These are phyloP conservation scores for Tinea trinotella DNA, from an alignment of 2,888 invertebrate genomes.

Conservation along the genomic window DNA sequence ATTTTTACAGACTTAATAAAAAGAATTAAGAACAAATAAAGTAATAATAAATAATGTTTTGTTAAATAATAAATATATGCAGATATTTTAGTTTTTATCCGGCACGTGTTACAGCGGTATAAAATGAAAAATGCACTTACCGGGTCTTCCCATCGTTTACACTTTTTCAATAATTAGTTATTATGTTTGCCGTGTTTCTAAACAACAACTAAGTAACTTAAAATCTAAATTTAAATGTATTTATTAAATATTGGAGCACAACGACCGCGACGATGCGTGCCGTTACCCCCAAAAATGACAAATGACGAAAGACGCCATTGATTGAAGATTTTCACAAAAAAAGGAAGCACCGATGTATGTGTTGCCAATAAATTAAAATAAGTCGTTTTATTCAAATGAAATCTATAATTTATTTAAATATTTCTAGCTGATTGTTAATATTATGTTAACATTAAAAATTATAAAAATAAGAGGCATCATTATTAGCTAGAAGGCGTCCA, in stretches of 20 bases:
- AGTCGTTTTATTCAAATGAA: not conserved
- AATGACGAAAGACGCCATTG: not conserved
- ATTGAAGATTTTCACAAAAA: not conserved
- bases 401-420: not conserved
- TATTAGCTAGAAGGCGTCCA: too few species aligned
- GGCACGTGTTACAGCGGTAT: slow-evolving; percentile 13
- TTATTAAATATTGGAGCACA: slow-evolving; percentile 43
- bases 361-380: not conserved
- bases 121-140: slow-evolving; percentile 33
- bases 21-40: too few species aligned
- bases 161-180: slow-evolving; percentile 21
- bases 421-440: not conserved
- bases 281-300: not conserved
- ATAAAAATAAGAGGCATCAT: too few species aligned
- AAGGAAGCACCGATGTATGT: not conserved
- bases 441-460: not conserved
- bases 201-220: slow-evolving; percentile 34
- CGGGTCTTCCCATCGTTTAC: slow-evolving; percentile 54
- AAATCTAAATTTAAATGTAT: slow-evolving; percentile 50
- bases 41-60: too few species aligned
- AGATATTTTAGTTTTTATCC: not conserved
- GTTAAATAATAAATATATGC: too few species aligned
- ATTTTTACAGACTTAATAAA: too few species aligned
- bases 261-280: slow-evolving; percentile 27
- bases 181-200: slow-evolving; percentile 1